Conservation (phyloP, 2,797 vertebrate genomes). For the Mormyrus hasselquistii region DNA sequence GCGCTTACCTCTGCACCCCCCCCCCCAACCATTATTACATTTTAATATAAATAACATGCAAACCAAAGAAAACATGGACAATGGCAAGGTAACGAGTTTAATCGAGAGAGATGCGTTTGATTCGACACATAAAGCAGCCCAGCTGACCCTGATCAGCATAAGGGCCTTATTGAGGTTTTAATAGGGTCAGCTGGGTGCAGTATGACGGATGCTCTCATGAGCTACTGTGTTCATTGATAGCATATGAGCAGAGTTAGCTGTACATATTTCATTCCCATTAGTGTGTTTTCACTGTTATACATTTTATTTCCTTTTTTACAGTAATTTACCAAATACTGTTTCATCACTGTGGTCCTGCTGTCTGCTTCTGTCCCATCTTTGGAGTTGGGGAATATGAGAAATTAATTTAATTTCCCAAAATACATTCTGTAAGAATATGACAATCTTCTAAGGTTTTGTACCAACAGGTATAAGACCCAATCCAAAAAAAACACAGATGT, state of each 20-base stretch:
- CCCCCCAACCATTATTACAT: background rate
- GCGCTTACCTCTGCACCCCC: background rate
- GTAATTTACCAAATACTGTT: background rate
- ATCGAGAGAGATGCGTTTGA: background rate
- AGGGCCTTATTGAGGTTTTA: background rate
- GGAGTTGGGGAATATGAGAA: background rate
- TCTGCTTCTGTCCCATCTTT: background rate
- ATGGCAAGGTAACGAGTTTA: background rate
- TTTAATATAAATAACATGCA: background rate
- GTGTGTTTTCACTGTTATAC: background rate
- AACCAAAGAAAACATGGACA: background rate
- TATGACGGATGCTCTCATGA: background rate
- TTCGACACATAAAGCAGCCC: background rate
- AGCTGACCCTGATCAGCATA: background rate
- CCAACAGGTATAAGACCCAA: background rate
- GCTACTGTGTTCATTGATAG: background rate
- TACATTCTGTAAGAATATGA: background rate
- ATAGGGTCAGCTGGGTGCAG: background rate
- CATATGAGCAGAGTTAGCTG: background rate
- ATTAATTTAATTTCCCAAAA: background rate
- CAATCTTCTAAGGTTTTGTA: background rate
- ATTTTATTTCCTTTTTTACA: background rate
- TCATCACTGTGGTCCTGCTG: background rate
- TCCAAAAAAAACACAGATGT: background rate
- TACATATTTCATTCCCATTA: background rate